Evolutionary conservation across 1,140 invertebrate genomes (phyloP).

Genomic region (Magallana gigas): DNA sequence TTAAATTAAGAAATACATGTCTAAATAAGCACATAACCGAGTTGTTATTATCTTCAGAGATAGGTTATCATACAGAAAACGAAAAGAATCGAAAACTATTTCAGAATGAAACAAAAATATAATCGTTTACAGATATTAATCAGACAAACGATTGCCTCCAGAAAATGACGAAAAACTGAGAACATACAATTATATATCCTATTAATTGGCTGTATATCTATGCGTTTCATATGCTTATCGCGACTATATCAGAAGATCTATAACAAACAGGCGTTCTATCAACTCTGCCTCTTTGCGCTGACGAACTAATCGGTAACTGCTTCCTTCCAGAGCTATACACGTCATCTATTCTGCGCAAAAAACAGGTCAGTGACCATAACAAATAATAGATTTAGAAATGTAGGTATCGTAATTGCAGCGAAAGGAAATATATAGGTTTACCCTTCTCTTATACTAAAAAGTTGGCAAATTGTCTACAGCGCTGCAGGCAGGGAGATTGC

Average conservation of each 20-base stretch:
- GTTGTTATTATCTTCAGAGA: no score
- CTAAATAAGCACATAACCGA: no score
- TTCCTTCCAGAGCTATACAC: background rate
- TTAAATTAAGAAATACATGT: no score
- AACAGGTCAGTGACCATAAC: slow-evolving; percentile 6
- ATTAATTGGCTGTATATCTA: background rate
- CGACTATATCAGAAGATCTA: slow-evolving; percentile 5
- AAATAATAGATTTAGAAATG: slow-evolving; percentile 22
- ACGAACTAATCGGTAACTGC: background rate
- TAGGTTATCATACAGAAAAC: no score
- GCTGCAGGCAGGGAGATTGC: background rate
- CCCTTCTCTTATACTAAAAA: slow-evolving; percentile 14
- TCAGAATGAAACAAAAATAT: no score
- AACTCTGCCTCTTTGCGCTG: background rate
- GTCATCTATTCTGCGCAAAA: slow-evolving; percentile 1
- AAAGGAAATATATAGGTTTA: slow-evolving; percentile 29
- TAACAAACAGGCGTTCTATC: slow-evolving; percentile 7
- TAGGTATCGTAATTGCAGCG: slow-evolving; percentile 15
- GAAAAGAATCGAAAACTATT: no score
- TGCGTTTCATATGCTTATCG: slow-evolving; percentile 14
- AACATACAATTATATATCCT: background rate
- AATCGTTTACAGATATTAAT: no score
- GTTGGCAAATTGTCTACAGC: slow-evolving; percentile 23
- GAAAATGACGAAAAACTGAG: background rate
- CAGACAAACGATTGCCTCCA: no score